Evolutionary conservation across 1,140 invertebrate genomes (phyloP).

Genomic region (Drosophila malerkotliana): DNA sequence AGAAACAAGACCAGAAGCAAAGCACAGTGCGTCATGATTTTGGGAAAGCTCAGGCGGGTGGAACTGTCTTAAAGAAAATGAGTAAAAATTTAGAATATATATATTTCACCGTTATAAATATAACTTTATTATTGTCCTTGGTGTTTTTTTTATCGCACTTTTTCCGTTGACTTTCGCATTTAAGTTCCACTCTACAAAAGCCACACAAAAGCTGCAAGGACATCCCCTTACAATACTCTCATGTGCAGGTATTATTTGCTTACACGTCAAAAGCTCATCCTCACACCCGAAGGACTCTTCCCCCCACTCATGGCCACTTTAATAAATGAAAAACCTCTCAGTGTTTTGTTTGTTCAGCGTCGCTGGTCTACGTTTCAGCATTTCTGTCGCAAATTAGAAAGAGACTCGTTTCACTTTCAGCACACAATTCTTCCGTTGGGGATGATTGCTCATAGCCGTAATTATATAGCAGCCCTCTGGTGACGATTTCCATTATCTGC

Average conservation of each 20-base stretch:
- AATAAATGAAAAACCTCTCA: constrained; percentile 72
- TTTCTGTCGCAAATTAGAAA: constrained; percentile 33
- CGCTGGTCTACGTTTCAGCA: constrained; percentile 14
- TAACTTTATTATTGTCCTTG: background rate
- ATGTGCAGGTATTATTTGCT: constrained; percentile 51
- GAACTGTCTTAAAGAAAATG: no score
- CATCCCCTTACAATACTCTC: constrained; percentile 14
- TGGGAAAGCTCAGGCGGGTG: background rate
- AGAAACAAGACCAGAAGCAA: background rate
- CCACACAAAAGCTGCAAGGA: constrained; percentile 28
- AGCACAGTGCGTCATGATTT: background rate
- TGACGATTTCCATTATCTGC: constrained; percentile 38
- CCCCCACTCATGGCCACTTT: constrained; percentile 57
- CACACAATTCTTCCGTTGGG: constrained; percentile 9
- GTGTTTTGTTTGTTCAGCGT: constrained; percentile 58
- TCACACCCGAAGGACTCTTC: constrained; percentile 1
- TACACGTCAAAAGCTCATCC: constrained; percentile 34
- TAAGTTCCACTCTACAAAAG: constrained; percentile 24
- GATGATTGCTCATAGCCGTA: constrained; percentile 15
- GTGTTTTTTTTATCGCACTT: background rate
- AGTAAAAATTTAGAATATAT: background rate
- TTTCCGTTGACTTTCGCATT: constrained; percentile 17
- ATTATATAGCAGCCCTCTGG: constrained; percentile 44
- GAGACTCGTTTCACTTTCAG: constrained; percentile 55
- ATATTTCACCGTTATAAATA: background rate